These are phyloP conservation scores for Eueremaeus valkanovi DNA, from an alignment of 2,888 invertebrate species.

Conservation along the genomic window DNA sequence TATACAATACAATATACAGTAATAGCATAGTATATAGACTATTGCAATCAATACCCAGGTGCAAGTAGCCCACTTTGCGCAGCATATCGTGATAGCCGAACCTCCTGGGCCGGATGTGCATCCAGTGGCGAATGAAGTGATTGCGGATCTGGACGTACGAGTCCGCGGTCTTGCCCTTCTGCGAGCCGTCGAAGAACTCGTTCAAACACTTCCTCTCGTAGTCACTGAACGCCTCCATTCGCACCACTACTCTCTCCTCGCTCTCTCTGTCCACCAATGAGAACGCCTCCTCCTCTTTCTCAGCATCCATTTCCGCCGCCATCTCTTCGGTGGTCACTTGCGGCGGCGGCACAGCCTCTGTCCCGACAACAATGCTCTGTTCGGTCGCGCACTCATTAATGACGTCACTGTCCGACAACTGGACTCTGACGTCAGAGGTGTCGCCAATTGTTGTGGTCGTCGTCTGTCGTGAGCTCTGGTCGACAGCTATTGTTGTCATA, in stretches of 20 bases:
- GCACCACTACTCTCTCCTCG: not conserved
- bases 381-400: no score
- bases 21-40: no score
- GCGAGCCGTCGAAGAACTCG: constrained; percentile 5
- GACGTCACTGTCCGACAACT: no score
- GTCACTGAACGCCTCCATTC: not conserved
- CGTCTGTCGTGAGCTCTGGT: not conserved
- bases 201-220: not conserved
- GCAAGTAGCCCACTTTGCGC: not conserved
- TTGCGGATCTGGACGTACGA: not conserved
- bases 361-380: not conserved
- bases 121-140: constrained; percentile 13
- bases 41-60: no score
- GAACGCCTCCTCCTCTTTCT: not conserved
- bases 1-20: no score
- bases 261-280: not conserved
- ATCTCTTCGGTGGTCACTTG: not conserved
- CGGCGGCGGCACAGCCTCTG: not conserved
- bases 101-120: not conserved
- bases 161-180: not conserved
- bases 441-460: not conserved
- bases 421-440: not conserved
- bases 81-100: constrained; percentile 13
- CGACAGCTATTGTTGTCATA: not conserved
- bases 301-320: not conserved